Evolutionary conservation across 2,888 invertebrate species (phyloP), one percentile per base, ranked within the genome.

Genomic region (Orthonevra nobilis): DNA sequence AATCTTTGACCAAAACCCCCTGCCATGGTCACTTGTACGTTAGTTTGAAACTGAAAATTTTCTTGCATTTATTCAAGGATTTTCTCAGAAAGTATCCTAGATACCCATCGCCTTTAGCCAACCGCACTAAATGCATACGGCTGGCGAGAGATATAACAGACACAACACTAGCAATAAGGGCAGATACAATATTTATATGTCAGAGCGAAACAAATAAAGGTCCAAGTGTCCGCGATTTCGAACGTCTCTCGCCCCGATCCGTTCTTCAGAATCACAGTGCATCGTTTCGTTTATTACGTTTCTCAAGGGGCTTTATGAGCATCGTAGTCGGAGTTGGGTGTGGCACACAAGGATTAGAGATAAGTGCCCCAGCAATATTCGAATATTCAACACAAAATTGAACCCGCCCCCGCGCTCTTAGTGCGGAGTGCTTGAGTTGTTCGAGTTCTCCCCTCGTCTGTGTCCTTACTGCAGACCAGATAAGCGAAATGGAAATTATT

Each of bases 361-460:
- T 77, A 77, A 77, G 77, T 77, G 64, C 52, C n/a, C n/a, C 52
- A 77, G 52, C 72, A 64, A 72, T 77, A 72, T 77, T 77, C 72
- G 72, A 74, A 74, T 69, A 50, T 44, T 58, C 63, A 66, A 54
- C 68, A 48, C 23, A 68, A 74, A 74, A 74, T 68, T 61, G 54
- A 68, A 61, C 52, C n/a, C n/a, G n/a, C n/a, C n/a, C n/a, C n/a
- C n/a, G n/a, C 74, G 50, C 68, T 68, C 68, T 12, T 30, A 20
- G 30, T 44, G 26, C 54, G 34, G 30, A 54, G 64, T 34, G 58
- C n/a, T n/a, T n/a, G n/a, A n/a, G n/a, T n/a, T n/a, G n/a, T n/a
- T n/a, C 5, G 23, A 3, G 23, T 23, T 5, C 23, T 23, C 23
- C 23, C 5, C 5, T 23, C 17, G 17, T 30, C 42, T 42, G n/a